Evolutionary conservation across 1,140 invertebrate species (phyloP).

Genomic region (Drosophila parabipectinata): DNA sequence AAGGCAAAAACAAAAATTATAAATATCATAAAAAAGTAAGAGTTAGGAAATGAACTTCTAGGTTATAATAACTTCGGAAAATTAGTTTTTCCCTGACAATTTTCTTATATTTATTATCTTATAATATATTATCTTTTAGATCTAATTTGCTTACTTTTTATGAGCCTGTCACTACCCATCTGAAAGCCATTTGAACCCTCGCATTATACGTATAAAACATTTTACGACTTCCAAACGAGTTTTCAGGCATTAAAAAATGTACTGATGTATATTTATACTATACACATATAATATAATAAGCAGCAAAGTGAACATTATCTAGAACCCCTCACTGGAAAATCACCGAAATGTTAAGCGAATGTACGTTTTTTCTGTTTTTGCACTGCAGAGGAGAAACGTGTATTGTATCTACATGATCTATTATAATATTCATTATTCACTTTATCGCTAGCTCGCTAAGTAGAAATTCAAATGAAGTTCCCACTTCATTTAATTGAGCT

Average conservation of each 20-base stretch:
- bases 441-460: conserved; percentile 31
- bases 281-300: conserved; percentile 32
- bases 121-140: conserved; percentile 5
- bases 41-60: too few relatives aligned
- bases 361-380: background rate
- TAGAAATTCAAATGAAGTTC: conserved; percentile 46
- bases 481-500: conserved; percentile 34
- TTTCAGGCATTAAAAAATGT: conserved; percentile 32
- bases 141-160: conserved; percentile 40
- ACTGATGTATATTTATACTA: conserved; percentile 11
- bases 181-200: background rate
- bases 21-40: too few relatives aligned
- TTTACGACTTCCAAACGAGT: conserved; percentile 48
- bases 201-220: conserved; percentile 21
- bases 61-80: too few relatives aligned
- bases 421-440: conserved; percentile 42
- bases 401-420: conserved; percentile 26
- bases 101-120: too few relatives aligned
- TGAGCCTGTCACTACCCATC: background rate
- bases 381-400: conserved; percentile 11
- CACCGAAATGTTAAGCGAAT: conserved; percentile 36
- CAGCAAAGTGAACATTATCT: conserved; percentile 44
- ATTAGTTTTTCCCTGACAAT: too few relatives aligned
- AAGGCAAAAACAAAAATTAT: background rate
- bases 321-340: conserved; percentile 60